Evolutionary conservation across 2,888 invertebrate genomes (phyloP), one percentile per base, ranked within the genome.

Genomic region (Drosophila fulvimacula): DNA sequence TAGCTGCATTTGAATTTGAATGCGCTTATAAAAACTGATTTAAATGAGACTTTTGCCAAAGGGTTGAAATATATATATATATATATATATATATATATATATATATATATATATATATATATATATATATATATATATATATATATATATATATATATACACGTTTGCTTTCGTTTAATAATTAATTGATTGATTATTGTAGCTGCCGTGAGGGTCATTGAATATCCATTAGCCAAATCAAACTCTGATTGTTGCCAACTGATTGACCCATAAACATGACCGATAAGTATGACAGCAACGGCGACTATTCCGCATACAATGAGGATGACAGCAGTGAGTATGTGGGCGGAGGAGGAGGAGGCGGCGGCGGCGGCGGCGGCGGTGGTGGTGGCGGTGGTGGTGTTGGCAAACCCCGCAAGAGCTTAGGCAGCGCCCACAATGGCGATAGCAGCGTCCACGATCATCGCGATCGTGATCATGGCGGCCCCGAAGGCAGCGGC

Each of bases 211-310:
- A 27, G 46, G 39, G 17, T 32, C 52, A 51, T 30, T 57, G 60
- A 49, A 59, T 53, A 49, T 44, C 53, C 53, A 49, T 53, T 69
- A 69, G 59, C 60, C 59, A 65, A 74, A 51, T 69, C 36, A 49
- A 69, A 48, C 41, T 19, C 53, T 36, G 32, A 44, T 52, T 57
- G 73, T 63, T 55, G 55, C 41, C 55, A 49, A 13, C 48, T 38
- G 90, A 56, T 19, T 65, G 34, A 69, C 36, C 55, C 65, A 67
- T 44, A 64, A 91, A 87, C 66, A 93, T 92, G 93, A 90, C 92
- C 61, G 93, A 93, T 71, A 85, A 91, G 66, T 93, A 91, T 80
- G 93, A 92, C 59, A 92, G 92, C 60, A 92, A 93, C 79, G 92
- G 92, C 57, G 92, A 92, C 67, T 92, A 91, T 72, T 88, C 92